Percentiles rank a stretch among this genome's conserved stretches.
These are phyloP conservation scores for Oreocharis arfaki DNA, from an alignment of 2,113 vertebrate genomes.

Conservation along the genomic window DNA sequence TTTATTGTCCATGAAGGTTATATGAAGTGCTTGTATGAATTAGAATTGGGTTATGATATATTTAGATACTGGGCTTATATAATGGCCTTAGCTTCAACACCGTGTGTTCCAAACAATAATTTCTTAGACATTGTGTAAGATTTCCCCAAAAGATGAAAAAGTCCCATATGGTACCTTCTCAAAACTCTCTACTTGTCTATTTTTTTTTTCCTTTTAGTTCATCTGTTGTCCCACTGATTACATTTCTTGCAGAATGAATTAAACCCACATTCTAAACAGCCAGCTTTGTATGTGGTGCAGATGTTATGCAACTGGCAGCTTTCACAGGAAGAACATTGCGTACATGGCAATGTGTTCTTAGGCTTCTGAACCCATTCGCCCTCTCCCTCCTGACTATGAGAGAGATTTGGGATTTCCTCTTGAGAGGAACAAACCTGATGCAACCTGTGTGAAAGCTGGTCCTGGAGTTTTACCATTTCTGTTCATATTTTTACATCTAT, in stretches of 20 bases:
- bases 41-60: not conserved
- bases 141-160: not conserved
- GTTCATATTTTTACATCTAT: not conserved
- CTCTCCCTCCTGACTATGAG: not conserved
- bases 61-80: not conserved
- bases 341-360: not conserved
- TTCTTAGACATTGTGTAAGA: not conserved
- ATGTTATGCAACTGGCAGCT: not conserved
- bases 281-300: not conserved
- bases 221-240: not conserved
- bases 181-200: not conserved
- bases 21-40: not conserved
- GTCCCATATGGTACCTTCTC: not conserved
- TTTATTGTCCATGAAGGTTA: not conserved
- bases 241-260: not conserved
- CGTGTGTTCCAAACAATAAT: not conserved
- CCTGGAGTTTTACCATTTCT: not conserved
- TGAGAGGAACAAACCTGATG: not conserved
- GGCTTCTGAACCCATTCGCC: not conserved
- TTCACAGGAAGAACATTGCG: not conserved
- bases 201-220: not conserved
- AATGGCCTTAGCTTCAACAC: not conserved
- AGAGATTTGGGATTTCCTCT: not conserved
- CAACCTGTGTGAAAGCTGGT: not conserved
- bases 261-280: not conserved